phyloP scores from a whole-genome alignment of 2,113 vertebrate species.

The Cygnus atratus region DNA sequence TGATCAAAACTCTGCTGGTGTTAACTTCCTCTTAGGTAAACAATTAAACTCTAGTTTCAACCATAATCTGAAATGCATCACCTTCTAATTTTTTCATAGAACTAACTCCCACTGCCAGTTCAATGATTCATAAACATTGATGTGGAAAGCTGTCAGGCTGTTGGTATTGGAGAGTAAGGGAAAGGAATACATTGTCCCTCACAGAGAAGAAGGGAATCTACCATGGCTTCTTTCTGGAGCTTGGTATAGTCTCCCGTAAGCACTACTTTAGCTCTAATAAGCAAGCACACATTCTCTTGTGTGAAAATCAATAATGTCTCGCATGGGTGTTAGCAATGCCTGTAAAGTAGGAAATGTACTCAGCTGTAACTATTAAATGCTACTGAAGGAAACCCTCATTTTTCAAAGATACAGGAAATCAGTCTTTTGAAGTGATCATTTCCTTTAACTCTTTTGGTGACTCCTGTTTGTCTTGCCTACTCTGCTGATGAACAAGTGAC shows the following conservation, averaged over 20 bases:
- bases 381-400: conserved; percentile 22
- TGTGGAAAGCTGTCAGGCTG: conserved; percentile 1
- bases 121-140: neutral
- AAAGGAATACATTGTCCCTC: neutral
- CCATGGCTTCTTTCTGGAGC: neutral
- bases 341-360: conserved; percentile 7
- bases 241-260: neutral
- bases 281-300: neutral
- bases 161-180: neutral
- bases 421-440: neutral
- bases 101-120: conserved; percentile 33
- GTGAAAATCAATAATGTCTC: conserved; percentile 36
- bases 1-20: neutral
- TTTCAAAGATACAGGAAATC: conserved; percentile 35
- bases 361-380: neutral
- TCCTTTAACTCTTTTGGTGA: conserved; percentile 27
- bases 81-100: neutral
- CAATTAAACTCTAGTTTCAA: neutral
- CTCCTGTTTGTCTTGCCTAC: neutral
- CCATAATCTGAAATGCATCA: neutral
- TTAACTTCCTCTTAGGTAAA: conserved; percentile 32
- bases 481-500: neutral
- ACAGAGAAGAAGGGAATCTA: neutral
- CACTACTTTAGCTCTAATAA: neutral
- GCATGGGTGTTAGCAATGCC: neutral